These are phyloP conservation scores for Carettochelys insculpta DNA, from an alignment of 2,113 vertebrate genomes.

Conservation along the genomic window DNA sequence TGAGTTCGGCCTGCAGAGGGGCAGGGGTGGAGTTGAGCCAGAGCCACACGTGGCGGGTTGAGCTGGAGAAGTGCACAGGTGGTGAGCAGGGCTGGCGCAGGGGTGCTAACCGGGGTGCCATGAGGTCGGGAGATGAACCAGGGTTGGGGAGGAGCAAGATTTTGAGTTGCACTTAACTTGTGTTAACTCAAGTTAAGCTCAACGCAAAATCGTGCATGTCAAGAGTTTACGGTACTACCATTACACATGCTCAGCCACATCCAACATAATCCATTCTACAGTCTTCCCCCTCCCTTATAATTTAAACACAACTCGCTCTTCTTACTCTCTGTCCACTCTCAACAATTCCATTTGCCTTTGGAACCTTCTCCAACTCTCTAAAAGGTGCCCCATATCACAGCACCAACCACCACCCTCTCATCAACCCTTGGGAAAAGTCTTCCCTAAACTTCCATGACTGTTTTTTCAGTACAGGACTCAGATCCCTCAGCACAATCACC, in stretches of 20 bases:
- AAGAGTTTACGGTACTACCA: too few species aligned
- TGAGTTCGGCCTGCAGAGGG: too few species aligned
- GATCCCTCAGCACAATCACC: background rate
- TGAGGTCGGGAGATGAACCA: too few species aligned
- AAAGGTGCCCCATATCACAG: background rate
- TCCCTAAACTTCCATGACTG: background rate
- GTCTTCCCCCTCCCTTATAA: background rate
- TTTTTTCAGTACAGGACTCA: background rate
- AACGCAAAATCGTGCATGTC: too few species aligned
- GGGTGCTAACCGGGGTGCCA: too few species aligned
- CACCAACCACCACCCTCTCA: background rate
- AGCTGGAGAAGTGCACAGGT: too few species aligned
- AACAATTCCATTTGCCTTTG: background rate
- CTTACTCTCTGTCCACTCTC: background rate
- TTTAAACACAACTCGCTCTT: background rate
- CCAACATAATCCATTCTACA: background rate
- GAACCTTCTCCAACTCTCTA: background rate
- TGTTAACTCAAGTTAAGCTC: too few species aligned
- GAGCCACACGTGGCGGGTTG: too few species aligned
- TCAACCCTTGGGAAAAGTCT: background rate
- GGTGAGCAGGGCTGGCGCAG: too few species aligned
- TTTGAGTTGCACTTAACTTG: too few species aligned
- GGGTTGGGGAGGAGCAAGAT: too few species aligned
- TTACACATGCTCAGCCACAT: background rate
- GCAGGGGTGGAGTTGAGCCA: too few species aligned